Conservation (phyloP, 2,888 invertebrate species). For the Blomia tropicalis region DNA sequence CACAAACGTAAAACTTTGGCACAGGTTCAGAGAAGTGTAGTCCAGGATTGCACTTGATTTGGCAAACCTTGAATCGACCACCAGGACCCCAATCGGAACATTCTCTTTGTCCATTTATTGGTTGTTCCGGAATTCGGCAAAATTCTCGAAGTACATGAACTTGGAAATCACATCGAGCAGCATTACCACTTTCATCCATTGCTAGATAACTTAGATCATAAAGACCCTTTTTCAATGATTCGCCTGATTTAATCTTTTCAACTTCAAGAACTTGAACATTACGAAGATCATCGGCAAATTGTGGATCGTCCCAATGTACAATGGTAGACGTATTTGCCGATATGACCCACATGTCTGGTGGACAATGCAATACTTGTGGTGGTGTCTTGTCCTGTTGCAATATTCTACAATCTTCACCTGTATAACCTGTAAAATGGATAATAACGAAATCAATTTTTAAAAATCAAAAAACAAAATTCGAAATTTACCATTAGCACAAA, state of each 20-base stretch:
- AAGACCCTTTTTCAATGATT: constrained; percentile 30
- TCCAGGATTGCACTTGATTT: constrained; percentile 66
- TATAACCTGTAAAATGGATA: no score
- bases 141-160: constrained; percentile 77
- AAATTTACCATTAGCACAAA: constrained; percentile 65
- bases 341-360: constrained; percentile 83
- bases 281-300: constrained; percentile 58
- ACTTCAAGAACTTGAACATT: constrained; percentile 28
- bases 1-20: constrained; percentile 93
- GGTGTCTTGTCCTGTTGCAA: constrained; percentile 64
- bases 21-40: constrained; percentile 75
- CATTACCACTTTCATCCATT: constrained; percentile 75
- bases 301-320: constrained; percentile 79
- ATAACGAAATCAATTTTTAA: no score
- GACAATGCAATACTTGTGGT: constrained; percentile 73
- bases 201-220: constrained; percentile 67
- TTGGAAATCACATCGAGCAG: constrained; percentile 76
- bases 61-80: constrained; percentile 85
- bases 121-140: constrained; percentile 72
- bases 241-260: constrained; percentile 28
- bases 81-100: constrained; percentile 94
- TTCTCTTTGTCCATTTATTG: constrained; percentile 72
- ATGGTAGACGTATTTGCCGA: constrained; percentile 76
- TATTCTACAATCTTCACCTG: constrained; percentile 67
- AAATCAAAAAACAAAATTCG: no score